phyloP scores from a whole-genome alignment of 2,888 invertebrate species.

The Pollenia labialis region DNA sequence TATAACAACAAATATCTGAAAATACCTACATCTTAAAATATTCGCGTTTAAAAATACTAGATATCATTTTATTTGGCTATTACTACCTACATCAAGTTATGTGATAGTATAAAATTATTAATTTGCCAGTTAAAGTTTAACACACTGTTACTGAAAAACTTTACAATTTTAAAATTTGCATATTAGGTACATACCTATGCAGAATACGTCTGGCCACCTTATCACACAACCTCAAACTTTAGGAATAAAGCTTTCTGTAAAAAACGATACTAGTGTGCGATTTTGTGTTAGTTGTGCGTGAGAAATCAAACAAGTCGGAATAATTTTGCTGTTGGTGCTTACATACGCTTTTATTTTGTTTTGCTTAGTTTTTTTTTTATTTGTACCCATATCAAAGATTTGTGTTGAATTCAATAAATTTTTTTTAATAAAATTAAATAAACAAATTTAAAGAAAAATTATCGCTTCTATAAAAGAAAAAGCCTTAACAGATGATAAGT shows the following conservation, averaged over 20 bases:
- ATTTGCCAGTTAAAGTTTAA: no score
- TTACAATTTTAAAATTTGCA: no score
- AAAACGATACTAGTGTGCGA: neutral
- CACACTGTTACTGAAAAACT: no score
- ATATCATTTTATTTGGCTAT: no score
- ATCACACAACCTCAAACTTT: conserved; percentile 14
- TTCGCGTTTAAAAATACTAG: no score
- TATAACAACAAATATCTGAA: no score
- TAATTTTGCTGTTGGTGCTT: conserved; percentile 7
- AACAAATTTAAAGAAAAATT: neutral
- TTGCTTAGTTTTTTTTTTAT: conserved; percentile 22
- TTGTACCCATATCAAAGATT: conserved; percentile 39
- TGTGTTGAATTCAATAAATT: conserved; percentile 26
- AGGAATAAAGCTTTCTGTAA: neutral
- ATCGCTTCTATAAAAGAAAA: neutral
- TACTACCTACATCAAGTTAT: no score
- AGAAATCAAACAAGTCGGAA: conserved; percentile 64
- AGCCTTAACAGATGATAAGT: neutral
- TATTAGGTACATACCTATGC: no score
- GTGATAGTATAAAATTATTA: no score
- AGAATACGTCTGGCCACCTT: conserved; percentile 21
- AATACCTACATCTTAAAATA: no score
- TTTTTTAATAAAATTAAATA: conserved; percentile 12
- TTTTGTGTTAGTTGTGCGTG: conserved; percentile 58
- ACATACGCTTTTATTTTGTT: conserved; percentile 30